Evolutionary conservation across 2,888 invertebrate species (phyloP), one percentile per base, ranked within the genome.

Genomic region (Drosophila meridiana): DNA sequence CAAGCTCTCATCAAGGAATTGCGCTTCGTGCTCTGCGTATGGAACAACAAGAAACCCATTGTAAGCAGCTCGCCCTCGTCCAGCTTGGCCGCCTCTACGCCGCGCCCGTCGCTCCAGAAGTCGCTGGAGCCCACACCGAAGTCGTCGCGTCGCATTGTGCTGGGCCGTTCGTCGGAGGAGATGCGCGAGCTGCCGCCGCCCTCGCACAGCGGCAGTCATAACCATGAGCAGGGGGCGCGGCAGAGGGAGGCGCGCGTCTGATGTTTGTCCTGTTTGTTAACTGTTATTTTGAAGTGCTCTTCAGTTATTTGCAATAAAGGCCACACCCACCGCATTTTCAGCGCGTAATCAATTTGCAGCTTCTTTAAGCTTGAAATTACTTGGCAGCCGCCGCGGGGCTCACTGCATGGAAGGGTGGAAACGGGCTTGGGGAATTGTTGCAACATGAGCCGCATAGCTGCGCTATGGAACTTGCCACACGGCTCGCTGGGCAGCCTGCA

Each of bases 11-110:
- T 55, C 0, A 89, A 86, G 61, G 92, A 92, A 76, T 69, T 89
- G 0, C 77, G 60, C 26, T 92, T 92, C 48, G 89, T 91, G 40
- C 74, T 92, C 5, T 79, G 89, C 56, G 78, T 92, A 48, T 91
- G 91, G 91, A 92, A 90, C 69, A 92, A 91, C 52, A 90, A 87
- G 48, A 92, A 92, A 20, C 92, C 92, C 6, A 80, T 91, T 6
- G 72, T 63, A 4, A 61, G 63, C 7, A 67, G 69, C 8, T 81
- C 86, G 13, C 87, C 92, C 0, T 67, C 77, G 0, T 82, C 85
- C 8, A 92, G 92, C 45, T 34, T 85, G 9, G 72, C 77, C 2
- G 77, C 84, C 42, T 42, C 30, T 2, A 83, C 91, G 5, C 84
- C 92, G 1, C 87, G 78, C 0, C 78, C 73, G 0, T 87, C 89